Base-by-base conservation (phyloP, 2,888 invertebrate genomes). In the Acleris emargana region DNA sequence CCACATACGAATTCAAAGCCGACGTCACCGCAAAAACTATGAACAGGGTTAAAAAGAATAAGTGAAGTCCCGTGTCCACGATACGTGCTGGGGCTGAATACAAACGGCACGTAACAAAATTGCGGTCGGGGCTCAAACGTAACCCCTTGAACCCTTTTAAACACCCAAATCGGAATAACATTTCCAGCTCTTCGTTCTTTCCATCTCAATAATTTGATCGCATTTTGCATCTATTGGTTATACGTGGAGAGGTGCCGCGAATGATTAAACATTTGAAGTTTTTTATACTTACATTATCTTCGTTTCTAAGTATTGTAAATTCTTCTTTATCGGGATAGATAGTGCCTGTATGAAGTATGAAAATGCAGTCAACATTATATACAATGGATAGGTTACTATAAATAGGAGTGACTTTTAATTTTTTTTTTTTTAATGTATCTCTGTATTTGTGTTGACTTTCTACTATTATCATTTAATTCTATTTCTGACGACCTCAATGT, bases 91-190 rank as follows among this genome's bases (percentile, higher is more conserved):
- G 75, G 76, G 62, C 77, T 78, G 87, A 84, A 87, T 88, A 87
- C 82, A 84, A 87, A 88, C 81, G 81, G 81, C 79, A 72, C 73
- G 77, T 79, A 80, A 81, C 76, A 74, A 79, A 80, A 80, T 76
- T 71, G 76, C 74, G 78, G 76, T 71, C 76, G 75, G 72, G 68
- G 67, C 71, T 68, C 58, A 59, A 62, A 67, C 68, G 68, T 57
- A 76, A 78, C 78, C 78, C 77, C 81, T 78, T 76, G 38, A 73
- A 71, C 60, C 68, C 68, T 66, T 69, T 69, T 67, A 58, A 67
- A 64, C 66, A 69, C 45, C 43, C 60, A 54, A 51, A 62, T 58
- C 47, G 28, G 22, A 58, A 61, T 49, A 58, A 58, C 49, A 49
- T 58, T 38, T 42, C 20, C 16, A 17, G 45, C n/a, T 9, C 18